These are phyloP conservation scores for Falco peregrinus DNA, from an alignment of 2,797 vertebrate genomes.

Conservation along the genomic window DNA sequence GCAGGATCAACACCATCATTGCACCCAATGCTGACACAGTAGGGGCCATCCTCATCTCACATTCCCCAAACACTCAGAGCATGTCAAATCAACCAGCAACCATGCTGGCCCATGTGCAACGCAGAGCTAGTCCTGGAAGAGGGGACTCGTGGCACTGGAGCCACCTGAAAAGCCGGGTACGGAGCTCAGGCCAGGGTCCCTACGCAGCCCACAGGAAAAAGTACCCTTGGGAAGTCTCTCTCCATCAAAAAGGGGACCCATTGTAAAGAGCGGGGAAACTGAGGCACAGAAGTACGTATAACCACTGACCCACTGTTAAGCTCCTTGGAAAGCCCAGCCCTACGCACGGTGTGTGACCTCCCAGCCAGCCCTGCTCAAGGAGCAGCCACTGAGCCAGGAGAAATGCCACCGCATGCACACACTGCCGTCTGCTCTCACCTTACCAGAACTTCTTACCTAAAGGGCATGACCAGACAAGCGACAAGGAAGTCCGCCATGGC, in stretches of 20 bases:
- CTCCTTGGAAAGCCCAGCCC: background rate
- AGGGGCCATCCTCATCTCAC: background rate
- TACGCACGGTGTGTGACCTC: background rate
- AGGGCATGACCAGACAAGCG: slow-evolving; percentile 77
- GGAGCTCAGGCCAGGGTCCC: background rate
- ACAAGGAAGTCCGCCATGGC: slow-evolving; percentile 75
- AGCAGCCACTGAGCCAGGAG: fast-evolving
- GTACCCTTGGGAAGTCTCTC: background rate
- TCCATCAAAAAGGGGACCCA: fast-evolving
- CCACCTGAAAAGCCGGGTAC: background rate
- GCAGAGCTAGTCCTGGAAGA: background rate
- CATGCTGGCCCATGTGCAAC: fast-evolving
- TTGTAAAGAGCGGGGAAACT: background rate
- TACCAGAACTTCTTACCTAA: slow-evolving; percentile 65
- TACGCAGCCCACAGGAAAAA: background rate
- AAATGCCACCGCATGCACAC: fast-evolving
- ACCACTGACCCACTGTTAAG: fast-evolving
- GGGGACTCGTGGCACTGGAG: fast-evolving
- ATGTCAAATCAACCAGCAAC: background rate
- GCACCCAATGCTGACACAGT: background rate
- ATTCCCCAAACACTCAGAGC: background rate
- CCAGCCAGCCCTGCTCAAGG: background rate
- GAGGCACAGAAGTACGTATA: background rate
- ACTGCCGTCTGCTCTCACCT: background rate
- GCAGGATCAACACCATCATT: background rate